Conservation (phyloP, 1,140 invertebrate species). For the Zaprionus ornatus region DNA sequence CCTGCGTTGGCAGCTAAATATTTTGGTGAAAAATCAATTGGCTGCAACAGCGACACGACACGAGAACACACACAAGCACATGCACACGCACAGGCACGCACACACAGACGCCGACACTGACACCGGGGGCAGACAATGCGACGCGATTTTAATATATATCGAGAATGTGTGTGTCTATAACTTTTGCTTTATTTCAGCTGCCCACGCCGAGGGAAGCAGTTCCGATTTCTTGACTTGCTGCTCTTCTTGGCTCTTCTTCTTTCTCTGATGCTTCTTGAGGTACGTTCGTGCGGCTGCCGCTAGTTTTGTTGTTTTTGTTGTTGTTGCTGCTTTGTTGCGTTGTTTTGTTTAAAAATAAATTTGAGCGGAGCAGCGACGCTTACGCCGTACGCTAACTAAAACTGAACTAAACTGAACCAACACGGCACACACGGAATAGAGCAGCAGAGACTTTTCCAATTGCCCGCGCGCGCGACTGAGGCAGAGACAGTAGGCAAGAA, state of each 20-base stretch:
- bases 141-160: conserved; percentile 15
- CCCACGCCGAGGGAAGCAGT: background rate
- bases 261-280: background rate
- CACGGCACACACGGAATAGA: conserved; percentile 19
- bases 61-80: conserved; percentile 11
- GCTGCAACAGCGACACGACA: conserved; percentile 15
- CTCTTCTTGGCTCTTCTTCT: background rate
- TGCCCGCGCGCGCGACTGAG: conserved; percentile 20
- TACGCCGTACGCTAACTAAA: conserved; percentile 47
- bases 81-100: background rate
- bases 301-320: conserved; percentile 9
- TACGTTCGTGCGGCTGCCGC: background rate
- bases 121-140: conserved; percentile 34
- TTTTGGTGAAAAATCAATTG: conserved; percentile 75
- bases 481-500: background rate
- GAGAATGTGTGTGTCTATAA: background rate
- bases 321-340: background rate
- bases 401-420: conserved; percentile 42
- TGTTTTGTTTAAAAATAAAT: conserved; percentile 56
- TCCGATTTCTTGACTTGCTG: background rate
- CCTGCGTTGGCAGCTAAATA: background rate
- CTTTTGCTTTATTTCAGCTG: background rate
- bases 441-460: conserved; percentile 27
- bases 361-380: conserved; percentile 48
- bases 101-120: background rate